Evolutionary conservation across 2,888 invertebrate species (phyloP).

Genomic region (Euphydryas editha): DNA sequence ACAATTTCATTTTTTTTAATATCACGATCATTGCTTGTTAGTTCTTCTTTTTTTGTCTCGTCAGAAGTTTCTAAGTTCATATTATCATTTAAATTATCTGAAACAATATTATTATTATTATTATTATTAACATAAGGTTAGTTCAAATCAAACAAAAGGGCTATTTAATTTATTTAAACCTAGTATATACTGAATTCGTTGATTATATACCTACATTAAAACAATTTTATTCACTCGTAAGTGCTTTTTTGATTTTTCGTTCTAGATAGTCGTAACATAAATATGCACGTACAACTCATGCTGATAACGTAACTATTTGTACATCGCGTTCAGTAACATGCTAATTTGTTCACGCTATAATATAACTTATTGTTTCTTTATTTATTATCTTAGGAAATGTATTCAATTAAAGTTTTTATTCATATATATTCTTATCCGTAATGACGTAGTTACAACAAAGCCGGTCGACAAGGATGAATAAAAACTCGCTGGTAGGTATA

Average conservation of each 20-base stretch:
- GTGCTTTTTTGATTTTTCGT: not conserved
- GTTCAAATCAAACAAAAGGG: too few relatives aligned
- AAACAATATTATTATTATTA: slow-evolving; percentile 4
- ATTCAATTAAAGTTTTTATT: not conserved
- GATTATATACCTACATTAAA: too few relatives aligned
- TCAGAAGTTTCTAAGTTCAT: slow-evolving; percentile 11
- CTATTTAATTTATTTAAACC: too few relatives aligned
- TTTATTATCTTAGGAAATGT: not conserved
- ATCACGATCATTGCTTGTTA: slow-evolving; percentile 46
- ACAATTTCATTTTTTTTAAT: slow-evolving; percentile 49
- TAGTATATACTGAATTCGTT: too few relatives aligned
- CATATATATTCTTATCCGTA: too few relatives aligned
- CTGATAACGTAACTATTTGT: slow-evolving; percentile 6
- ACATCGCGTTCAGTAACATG: not conserved
- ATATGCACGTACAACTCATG: not conserved
- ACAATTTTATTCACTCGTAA: too few relatives aligned
- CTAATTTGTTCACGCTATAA: not conserved
- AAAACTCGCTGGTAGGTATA: too few relatives aligned
- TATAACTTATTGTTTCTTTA: not conserved
- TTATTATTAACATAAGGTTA: too few relatives aligned
- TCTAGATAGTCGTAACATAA: not conserved
- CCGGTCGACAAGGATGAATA: too few relatives aligned
- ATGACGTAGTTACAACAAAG: too few relatives aligned
- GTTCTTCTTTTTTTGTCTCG: slow-evolving; percentile 41
- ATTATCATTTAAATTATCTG: slow-evolving; percentile 18